A percentile compares a stretch with the other conserved stretches of the same genome.
These are phyloP conservation scores for Amblyopsis hoosieri DNA, from an alignment of 2,797 vertebrate genomes.

Conservation along the genomic window DNA sequence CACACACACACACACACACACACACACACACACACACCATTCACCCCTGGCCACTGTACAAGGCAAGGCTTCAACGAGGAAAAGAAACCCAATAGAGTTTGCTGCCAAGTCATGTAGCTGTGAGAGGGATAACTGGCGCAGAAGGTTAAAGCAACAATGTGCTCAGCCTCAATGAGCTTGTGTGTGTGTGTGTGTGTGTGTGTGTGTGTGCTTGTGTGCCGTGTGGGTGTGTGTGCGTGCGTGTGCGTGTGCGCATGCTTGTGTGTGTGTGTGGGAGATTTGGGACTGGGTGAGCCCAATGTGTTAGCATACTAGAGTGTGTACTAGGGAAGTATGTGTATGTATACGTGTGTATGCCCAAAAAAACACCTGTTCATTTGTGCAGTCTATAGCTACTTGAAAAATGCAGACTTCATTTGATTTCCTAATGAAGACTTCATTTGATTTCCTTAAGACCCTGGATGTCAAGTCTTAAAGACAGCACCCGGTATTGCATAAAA, in stretches of 20 bases:
- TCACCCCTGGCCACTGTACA: conserved; percentile 62
- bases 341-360: conserved; percentile 55
- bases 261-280: conserved; percentile 6
- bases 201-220: conserved; percentile 22
- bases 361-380: conserved; percentile 76
- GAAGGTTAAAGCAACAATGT: conserved; percentile 83
- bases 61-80: conserved; percentile 60
- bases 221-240: conserved; percentile 18
- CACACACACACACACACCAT: conserved; percentile 6
- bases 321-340: conserved; percentile 26
- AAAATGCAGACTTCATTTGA: conserved; percentile 58
- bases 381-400: conserved; percentile 38
- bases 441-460: conserved; percentile 48
- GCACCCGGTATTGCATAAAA: conserved; percentile 23
- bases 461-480: conserved; percentile 41
- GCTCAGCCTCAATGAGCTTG: conserved; percentile 72
- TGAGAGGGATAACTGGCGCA: conserved; percentile 79
- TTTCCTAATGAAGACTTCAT: conserved; percentile 39
- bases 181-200: conserved; percentile 54
- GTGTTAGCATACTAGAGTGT: background rate
- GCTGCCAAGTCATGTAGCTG: conserved; percentile 73
- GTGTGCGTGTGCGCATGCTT: conserved; percentile 21
- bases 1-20: background rate
- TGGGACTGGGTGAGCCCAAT: background rate
- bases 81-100: conserved; percentile 79